Evolutionary conservation across 1,140 invertebrate species (phyloP).

Genomic region (Laodelphax striatellus): DNA sequence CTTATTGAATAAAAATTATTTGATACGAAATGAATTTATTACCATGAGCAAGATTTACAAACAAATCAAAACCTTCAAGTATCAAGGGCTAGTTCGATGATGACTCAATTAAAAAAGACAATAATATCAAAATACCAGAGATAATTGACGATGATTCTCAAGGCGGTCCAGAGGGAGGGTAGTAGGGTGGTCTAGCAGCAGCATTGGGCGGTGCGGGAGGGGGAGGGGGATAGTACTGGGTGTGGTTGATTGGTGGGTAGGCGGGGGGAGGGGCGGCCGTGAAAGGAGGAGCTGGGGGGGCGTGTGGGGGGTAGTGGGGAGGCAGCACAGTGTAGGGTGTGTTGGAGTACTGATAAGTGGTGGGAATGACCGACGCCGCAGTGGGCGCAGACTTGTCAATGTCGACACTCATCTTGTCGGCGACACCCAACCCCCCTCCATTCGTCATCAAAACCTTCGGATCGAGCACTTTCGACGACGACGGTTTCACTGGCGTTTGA

Average conservation of each 20-base stretch:
- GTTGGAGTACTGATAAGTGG: background rate
- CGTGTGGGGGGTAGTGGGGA: background rate
- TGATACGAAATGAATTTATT: too few relatives aligned
- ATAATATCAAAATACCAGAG: too few relatives aligned
- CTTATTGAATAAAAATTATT: too few relatives aligned
- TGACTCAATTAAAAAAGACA: too few relatives aligned
- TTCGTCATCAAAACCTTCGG: background rate
- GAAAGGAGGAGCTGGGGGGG: slow-evolving; percentile 6
- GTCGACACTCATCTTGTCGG: background rate
- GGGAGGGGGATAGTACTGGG: background rate
- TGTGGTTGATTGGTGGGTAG: background rate
- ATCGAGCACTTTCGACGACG: too few relatives aligned
- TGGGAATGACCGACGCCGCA: background rate
- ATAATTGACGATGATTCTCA: background rate
- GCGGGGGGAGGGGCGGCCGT: background rate
- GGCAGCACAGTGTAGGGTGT: background rate
- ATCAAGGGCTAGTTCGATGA: too few relatives aligned
- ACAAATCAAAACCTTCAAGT: too few relatives aligned
- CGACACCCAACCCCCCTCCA: background rate
- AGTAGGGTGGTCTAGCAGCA: background rate
- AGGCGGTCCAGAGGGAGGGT: slow-evolving; percentile 4
- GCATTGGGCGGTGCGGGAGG: background rate
- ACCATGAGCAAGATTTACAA: too few relatives aligned
- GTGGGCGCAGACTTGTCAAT: background rate
- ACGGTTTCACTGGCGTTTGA: too few relatives aligned